Conservation (phyloP, 1,140 invertebrate species). For the Cylas formicarius region DNA sequence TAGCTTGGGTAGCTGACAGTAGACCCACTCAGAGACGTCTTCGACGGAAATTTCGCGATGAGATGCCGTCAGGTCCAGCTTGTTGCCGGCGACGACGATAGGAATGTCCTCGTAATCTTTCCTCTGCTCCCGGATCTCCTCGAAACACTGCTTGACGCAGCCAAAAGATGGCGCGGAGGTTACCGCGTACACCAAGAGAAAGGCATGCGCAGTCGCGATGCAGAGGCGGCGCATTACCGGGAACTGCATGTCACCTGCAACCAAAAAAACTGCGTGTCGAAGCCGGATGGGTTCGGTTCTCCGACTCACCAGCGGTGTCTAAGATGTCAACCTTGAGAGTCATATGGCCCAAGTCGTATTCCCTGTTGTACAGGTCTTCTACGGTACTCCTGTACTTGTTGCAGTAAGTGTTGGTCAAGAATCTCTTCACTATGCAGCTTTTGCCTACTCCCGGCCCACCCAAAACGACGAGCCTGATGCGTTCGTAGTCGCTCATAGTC, state of each 20-base stretch:
- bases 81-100: slow-evolving; percentile 81
- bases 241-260: slow-evolving; percentile 69
- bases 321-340: slow-evolving; percentile 80
- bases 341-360: slow-evolving; percentile 69
- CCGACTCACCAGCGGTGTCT: slow-evolving; percentile 59
- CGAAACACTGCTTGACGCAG: slow-evolving; percentile 71
- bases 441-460: slow-evolving; percentile 78
- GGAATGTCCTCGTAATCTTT: slow-evolving; percentile 74
- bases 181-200: slow-evolving; percentile 83
- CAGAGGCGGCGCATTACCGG: slow-evolving; percentile 80
- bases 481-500: slow-evolving; percentile 59
- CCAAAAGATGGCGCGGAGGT: slow-evolving; percentile 68
- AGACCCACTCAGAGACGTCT: slow-evolving; percentile 74
- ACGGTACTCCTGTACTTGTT: slow-evolving; percentile 83
- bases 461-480: slow-evolving; percentile 76
- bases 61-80: slow-evolving; percentile 61
- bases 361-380: slow-evolving; percentile 81
- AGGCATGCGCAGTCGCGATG: slow-evolving; percentile 84
- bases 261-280: not conserved
- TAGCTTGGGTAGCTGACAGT: slow-evolving; percentile 65
- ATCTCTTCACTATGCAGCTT: slow-evolving; percentile 77
- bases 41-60: slow-evolving; percentile 63
- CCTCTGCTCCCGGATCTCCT: slow-evolving; percentile 74
- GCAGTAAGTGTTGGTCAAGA: slow-evolving; percentile 76
- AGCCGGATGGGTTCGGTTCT: too few relatives aligned